These are phyloP conservation scores for Scomber colias DNA, from an alignment of 2,113 vertebrate species.

Conservation along the genomic window DNA sequence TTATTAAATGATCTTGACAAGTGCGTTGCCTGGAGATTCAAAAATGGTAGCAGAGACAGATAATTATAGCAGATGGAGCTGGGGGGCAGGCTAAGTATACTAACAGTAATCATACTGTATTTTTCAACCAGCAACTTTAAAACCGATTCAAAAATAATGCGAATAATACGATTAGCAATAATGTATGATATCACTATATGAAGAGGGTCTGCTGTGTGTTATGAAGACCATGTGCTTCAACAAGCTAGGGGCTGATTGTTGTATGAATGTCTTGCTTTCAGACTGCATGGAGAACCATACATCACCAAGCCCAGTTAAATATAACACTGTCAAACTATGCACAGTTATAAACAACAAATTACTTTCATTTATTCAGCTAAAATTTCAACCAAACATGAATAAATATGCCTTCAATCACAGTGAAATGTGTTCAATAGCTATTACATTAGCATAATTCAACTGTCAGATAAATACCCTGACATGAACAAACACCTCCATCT, in stretches of 20 bases:
- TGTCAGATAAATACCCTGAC: conserved; percentile 28
- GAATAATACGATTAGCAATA: not conserved
- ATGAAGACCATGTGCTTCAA: not conserved
- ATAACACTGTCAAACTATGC: not conserved
- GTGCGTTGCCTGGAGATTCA: too few species aligned
- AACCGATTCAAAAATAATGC: not conserved
- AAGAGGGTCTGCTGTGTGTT: not conserved
- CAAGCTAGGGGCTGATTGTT: not conserved
- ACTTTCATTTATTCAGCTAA: not conserved
- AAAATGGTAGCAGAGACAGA: not conserved
- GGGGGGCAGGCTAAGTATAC: not conserved
- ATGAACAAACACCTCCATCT: conserved; percentile 15
- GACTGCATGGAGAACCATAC: not conserved
- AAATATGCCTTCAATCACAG: conserved; percentile 18
- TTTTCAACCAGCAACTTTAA: not conserved
- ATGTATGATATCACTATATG: not conserved
- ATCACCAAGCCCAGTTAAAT: conserved; percentile 2
- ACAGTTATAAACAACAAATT: conserved; percentile 5
- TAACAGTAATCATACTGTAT: not conserved
- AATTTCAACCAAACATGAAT: conserved; percentile 17
- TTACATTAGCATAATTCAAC: conserved; percentile 24
- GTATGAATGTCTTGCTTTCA: conserved; percentile 8
- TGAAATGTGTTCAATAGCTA: not conserved
- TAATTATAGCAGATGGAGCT: not conserved
- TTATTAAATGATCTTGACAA: too few species aligned